phyloP scores from a whole-genome alignment of 2,113 vertebrate genomes.

The Urocolius indicus region DNA sequence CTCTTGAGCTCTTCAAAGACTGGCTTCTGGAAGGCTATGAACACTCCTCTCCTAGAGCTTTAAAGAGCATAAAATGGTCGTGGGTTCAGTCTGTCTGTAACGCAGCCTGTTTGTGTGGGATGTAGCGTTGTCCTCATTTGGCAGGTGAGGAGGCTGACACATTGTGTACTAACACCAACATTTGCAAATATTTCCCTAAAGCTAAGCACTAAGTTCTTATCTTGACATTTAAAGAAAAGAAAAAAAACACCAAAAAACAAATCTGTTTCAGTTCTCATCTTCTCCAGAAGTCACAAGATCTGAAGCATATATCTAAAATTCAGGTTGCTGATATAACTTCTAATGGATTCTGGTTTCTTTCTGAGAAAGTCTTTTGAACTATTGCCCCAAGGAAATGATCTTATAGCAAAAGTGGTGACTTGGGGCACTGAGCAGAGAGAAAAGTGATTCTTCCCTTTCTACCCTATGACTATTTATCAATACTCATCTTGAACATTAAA shows the following conservation, averaged over 20 bases:
- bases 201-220: conserved; percentile 13
- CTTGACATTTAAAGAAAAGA: conserved; percentile 20
- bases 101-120: neutral
- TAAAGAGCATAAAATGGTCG: neutral
- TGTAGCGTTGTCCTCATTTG: conserved; percentile 42
- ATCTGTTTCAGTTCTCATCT: neutral
- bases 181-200: conserved; percentile 66
- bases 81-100: neutral
- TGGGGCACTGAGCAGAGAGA: neutral
- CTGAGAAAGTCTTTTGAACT: neutral
- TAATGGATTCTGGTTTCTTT: neutral
- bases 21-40: neutral
- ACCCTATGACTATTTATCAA: accelerated
- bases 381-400: neutral
- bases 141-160: conserved; percentile 56
- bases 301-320: neutral
- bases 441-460: neutral
- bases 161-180: conserved; percentile 30
- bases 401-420: neutral
- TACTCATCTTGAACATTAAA: neutral
- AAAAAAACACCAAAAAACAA: neutral
- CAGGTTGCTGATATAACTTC: neutral
- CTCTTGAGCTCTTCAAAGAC: neutral
- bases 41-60: neutral
- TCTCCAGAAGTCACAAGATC: neutral